Base-by-base conservation (phyloP, 2,113 vertebrate species). In the Puma concolor region DNA sequence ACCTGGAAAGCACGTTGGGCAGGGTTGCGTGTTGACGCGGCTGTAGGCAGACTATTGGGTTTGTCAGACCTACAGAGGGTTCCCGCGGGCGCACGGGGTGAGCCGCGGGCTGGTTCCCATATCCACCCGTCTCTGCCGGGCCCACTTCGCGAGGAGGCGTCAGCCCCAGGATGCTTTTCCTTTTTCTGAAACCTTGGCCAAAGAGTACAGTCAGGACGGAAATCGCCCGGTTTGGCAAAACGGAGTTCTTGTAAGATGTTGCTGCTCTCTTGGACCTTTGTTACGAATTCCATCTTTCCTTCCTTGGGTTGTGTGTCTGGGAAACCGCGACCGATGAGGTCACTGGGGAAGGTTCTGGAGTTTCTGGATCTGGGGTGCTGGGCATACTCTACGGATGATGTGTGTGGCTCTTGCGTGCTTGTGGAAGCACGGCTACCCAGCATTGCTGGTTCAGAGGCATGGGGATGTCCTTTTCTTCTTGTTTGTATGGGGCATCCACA, bases 21-120 rank as follows among this genome's bases (percentile, higher is more conserved):
- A 3, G 63, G 0, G 2, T 8, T 36, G 10, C 16, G 2, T 14
- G 4, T 1, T 0, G 1, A 15, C 3, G 11, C 4, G 6, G 0
- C 6, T 0, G 9, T 19, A 27, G 2, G 4, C 19, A 4, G 27
- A 5, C 27, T 0, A 6, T 29, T 2, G 1, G 36, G 48, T 57
- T 5, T 44, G 63, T 60, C 14, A 5, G 33, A 29, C 5, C 8
- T 17, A 14, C 33, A 3, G 12, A 23, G 38, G 31, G 7, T 10
- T 0, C 7, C 29, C 0, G 2, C 6, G 2, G 4, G 11, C 10
- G 1, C 1, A 63, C 41, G 0, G 41, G 33, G 7, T 2, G 50
- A 69, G 21, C 60, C 2, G 41, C n/a, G 9, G 81, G 38, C 16
- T 9, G 44, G n/a, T n/a, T 23, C 10, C 13, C 38, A 1, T 6